phyloP scores from a whole-genome alignment of 2,113 vertebrate genomes.

The Albula glossodonta region DNA sequence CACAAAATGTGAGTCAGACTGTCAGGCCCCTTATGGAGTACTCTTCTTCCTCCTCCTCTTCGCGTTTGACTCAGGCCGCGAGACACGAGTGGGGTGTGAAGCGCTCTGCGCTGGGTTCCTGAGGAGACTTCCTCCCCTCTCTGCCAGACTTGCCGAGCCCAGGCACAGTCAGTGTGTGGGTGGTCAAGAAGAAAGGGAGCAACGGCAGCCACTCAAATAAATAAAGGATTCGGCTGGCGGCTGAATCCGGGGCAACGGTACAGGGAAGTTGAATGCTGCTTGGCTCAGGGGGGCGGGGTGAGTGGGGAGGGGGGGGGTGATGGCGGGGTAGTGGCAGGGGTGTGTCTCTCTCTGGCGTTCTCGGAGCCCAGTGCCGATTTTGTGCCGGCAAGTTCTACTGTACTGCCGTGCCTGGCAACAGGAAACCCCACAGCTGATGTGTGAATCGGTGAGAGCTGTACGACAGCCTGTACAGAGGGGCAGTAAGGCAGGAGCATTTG shows the following conservation, averaged over 20 bases:
- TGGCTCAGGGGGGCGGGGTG: background rate
- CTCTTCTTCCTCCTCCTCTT: constrained; percentile 20
- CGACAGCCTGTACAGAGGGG: too few species aligned
- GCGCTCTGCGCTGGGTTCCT: background rate
- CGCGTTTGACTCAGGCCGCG: constrained; percentile 22
- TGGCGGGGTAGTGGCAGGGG: too few species aligned
- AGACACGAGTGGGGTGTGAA: constrained; percentile 17
- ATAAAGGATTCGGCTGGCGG: constrained; percentile 23
- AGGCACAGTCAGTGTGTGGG: constrained; percentile 28
- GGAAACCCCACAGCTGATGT: too few species aligned
- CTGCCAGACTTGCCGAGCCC: background rate
- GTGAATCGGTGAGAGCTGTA: too few species aligned
- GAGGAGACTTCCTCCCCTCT: background rate
- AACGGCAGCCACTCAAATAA: constrained; percentile 21
- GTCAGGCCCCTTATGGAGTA: constrained; percentile 15
- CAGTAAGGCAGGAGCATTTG: too few species aligned
- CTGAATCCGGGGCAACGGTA: background rate
- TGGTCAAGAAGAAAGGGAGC: constrained; percentile 24
- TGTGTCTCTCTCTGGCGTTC: too few species aligned
- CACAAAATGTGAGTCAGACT: background rate
- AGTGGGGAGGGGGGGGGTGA: too few species aligned
- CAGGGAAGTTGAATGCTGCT: constrained; percentile 3
- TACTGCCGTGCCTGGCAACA: too few species aligned
- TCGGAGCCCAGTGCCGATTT: too few species aligned
- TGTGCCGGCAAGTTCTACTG: too few species aligned